phyloP scores from a whole-genome alignment of 2,113 vertebrate genomes.

The Chitala chitala region DNA sequence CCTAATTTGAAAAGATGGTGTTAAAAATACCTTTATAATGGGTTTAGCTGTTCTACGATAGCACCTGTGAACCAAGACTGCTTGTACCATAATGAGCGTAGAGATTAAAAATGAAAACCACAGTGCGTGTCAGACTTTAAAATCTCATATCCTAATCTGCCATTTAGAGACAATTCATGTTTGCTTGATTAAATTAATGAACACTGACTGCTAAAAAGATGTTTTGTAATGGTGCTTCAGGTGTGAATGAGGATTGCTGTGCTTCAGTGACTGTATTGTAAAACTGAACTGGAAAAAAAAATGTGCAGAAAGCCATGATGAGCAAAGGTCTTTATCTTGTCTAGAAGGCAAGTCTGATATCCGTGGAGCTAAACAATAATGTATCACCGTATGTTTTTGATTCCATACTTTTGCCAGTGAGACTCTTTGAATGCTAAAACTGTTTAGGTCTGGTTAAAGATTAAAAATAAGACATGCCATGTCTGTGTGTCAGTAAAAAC shows the following conservation, averaged over 20 bases:
- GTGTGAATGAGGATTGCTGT: conserved; percentile 42
- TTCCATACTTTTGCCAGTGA: background rate
- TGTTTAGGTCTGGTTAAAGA: background rate
- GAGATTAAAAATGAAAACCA: background rate
- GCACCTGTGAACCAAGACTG: background rate
- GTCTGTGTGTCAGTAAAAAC: too few relatives aligned
- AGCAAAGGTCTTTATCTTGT: background rate
- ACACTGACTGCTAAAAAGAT: conserved; percentile 37
- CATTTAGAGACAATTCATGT: conserved; percentile 43
- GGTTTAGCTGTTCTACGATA: background rate
- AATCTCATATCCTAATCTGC: background rate
- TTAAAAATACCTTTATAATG: background rate
- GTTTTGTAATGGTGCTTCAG: conserved; percentile 38
- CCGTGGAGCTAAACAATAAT: background rate
- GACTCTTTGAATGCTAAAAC: conserved; percentile 5
- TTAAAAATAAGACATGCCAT: background rate
- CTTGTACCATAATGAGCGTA: background rate
- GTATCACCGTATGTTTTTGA: background rate
- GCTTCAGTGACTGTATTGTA: background rate
- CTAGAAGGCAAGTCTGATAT: background rate
- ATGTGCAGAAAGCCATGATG: background rate
- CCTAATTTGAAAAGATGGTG: too few relatives aligned
- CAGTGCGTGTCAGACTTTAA: conserved; percentile 7
- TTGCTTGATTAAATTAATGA: conserved; percentile 43
- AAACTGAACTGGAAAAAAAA: background rate